A percentile compares a stretch with the other conserved stretches of the same genome.
phyloP scores from a whole-genome alignment of 30 jellyfish, hydroid and myxozoan species.

The Haliclystus octoradiatus region DNA sequence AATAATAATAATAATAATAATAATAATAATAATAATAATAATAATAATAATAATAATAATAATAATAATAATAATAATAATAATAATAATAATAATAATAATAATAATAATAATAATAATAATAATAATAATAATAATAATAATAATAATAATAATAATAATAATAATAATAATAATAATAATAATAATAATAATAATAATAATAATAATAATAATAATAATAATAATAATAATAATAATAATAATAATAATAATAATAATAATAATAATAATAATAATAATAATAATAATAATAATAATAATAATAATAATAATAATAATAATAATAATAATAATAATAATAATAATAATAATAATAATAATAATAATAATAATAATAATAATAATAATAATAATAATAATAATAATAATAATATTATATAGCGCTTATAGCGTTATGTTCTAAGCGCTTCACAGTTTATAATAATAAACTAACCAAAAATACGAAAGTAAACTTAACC shows the following conservation, averaged over 20 bases:
- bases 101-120: background rate
- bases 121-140: background rate
- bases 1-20: background rate
- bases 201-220: background rate
- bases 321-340: background rate
- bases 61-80: background rate
- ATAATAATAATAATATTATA: background rate
- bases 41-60: background rate
- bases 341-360: background rate
- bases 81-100: background rate
- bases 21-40: background rate
- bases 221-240: background rate
- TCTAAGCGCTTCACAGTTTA: no score
- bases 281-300: background rate
- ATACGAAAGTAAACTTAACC: no score
- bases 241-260: background rate
- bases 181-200: background rate
- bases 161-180: background rate
- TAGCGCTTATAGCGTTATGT: no score
- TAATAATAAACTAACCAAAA: no score
- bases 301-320: background rate
- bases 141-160: background rate
- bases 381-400: background rate
- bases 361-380: background rate
- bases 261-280: background rate